A percentile compares a stretch with the other conserved stretches of the same genome.
phyloP scores from a whole-genome alignment of 92 coral and sea anemone species.

The Bergia sp. region DNA sequence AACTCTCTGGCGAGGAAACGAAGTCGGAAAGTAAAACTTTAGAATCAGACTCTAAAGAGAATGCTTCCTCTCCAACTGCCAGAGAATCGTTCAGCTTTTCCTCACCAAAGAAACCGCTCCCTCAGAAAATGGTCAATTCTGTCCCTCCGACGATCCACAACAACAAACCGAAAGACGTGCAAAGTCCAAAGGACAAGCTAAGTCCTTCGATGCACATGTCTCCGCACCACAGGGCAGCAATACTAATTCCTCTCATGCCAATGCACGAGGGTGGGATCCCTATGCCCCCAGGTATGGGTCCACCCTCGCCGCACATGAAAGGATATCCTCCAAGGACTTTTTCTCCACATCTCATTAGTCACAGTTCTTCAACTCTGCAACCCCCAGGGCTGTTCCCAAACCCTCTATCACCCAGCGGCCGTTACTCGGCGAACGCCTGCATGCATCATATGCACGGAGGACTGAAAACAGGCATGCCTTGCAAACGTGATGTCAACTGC shows the following conservation, averaged over 20 bases:
- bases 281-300: constrained; percentile 75
- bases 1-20: constrained; percentile 21
- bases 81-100: constrained; percentile 55
- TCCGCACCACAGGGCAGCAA: constrained; percentile 89
- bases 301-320: constrained; percentile 83
- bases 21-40: constrained; percentile 20
- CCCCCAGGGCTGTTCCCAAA: constrained; percentile 71
- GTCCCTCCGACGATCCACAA: constrained; percentile 89
- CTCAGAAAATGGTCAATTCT: constrained; percentile 77
- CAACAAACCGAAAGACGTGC: constrained; percentile 28
- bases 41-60: constrained; percentile 54
- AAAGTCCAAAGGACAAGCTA: constrained; percentile 69
- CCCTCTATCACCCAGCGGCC: constrained; percentile 68
- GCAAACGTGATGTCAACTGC: constrained; percentile 94
- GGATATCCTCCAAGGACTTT: constrained; percentile 91
- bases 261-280: constrained; percentile 91
- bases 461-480: constrained; percentile 74
- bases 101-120: constrained; percentile 64
- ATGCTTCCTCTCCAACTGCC: constrained; percentile 44
- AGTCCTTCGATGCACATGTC: constrained; percentile 78
- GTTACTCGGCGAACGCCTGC: constrained; percentile 76
- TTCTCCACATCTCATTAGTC: constrained; percentile 95
- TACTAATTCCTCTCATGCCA: constrained; percentile 85
- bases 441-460: constrained; percentile 85
- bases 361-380: constrained; percentile 67